Evolutionary conservation across 2,888 invertebrate species (phyloP).

Genomic region (Mamestra brassicae): DNA sequence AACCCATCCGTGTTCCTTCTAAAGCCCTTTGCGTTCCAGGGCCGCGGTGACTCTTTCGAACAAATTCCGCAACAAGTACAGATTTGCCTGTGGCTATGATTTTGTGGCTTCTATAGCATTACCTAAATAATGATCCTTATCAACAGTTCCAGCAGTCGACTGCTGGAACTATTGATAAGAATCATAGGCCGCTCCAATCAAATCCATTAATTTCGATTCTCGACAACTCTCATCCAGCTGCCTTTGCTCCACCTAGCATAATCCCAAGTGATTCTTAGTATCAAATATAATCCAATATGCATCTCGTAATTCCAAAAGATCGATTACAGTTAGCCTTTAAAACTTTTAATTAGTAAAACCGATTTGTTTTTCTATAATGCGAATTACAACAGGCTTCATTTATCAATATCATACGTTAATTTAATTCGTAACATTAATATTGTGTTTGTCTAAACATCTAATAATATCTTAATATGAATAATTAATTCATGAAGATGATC

Average conservation of each 20-base stretch:
- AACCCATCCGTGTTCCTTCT: too few species aligned
- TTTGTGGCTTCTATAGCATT: background rate
- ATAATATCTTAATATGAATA: slow-evolving; percentile 17
- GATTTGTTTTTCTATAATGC: slow-evolving; percentile 15
- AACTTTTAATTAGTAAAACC: slow-evolving; percentile 16
- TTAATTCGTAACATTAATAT: slow-evolving; percentile 21
- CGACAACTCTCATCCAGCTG: background rate
- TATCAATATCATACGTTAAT: slow-evolving; percentile 20
- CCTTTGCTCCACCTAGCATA: background rate
- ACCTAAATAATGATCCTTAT: background rate
- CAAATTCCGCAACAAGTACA: too few species aligned
- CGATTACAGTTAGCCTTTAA: slow-evolving; percentile 22
- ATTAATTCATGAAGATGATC: slow-evolving; percentile 24
- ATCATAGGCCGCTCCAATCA: background rate
- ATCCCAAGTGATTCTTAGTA: background rate
- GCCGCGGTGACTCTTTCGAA: too few species aligned
- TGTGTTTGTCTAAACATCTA: slow-evolving; percentile 37
- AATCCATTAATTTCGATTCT: background rate
- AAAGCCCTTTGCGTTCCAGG: too few species aligned
- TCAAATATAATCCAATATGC: background rate
- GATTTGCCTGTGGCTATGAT: background rate
- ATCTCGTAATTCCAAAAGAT: slow-evolving; percentile 15
- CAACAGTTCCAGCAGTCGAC: background rate
- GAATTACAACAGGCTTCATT: slow-evolving; percentile 31
- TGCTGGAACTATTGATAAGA: too few species aligned